phyloP scores from a whole-genome alignment of 2,113 vertebrate species.

The Pelusios castaneus region DNA sequence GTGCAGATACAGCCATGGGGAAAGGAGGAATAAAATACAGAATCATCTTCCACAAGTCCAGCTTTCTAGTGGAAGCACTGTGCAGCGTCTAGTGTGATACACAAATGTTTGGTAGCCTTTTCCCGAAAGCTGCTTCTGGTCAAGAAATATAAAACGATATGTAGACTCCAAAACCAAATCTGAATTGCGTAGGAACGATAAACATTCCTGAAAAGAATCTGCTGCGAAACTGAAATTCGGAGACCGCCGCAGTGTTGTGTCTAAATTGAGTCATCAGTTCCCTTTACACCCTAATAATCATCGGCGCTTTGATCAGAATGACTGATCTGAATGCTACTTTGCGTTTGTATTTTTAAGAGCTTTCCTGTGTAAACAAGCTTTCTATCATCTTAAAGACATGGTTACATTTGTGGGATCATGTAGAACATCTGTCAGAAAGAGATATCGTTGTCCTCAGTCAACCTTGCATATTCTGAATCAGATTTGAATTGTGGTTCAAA shows the following conservation, averaged over 20 bases:
- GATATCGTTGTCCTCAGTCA: conserved; percentile 72
- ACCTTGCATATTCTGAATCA: conserved; percentile 59
- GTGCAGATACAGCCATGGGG: rapidly evolving
- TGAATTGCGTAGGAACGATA: conserved; percentile 73
- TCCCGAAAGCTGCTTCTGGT: rapidly evolving
- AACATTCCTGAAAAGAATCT: conserved; percentile 85
- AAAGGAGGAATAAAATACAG: rapidly evolving
- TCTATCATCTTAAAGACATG: conserved; percentile 62
- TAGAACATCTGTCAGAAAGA: conserved; percentile 75
- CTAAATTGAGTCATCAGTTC: conserved; percentile 84
- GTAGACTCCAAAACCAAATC: conserved; percentile 59
- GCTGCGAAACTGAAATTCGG: conserved; percentile 82
- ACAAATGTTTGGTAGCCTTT: background rate
- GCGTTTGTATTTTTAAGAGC: conserved; percentile 64
- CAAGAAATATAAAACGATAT: conserved; percentile 37
- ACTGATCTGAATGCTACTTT: conserved; percentile 72
- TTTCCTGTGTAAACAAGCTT: conserved; percentile 74
- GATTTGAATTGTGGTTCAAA: conserved; percentile 32
- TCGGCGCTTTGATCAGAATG: conserved; percentile 79
- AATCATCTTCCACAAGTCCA: rapidly evolving
- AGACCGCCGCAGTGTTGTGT: conserved; percentile 71
- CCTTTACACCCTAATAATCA: conserved; percentile 81
- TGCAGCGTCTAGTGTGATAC: background rate
- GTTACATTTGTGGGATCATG: conserved; percentile 62
- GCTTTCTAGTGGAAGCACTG: rapidly evolving